Evolutionary conservation across 2,888 invertebrate species (phyloP), one percentile per base, ranked within the genome.

Genomic region (Ophonus ardosiacus): DNA sequence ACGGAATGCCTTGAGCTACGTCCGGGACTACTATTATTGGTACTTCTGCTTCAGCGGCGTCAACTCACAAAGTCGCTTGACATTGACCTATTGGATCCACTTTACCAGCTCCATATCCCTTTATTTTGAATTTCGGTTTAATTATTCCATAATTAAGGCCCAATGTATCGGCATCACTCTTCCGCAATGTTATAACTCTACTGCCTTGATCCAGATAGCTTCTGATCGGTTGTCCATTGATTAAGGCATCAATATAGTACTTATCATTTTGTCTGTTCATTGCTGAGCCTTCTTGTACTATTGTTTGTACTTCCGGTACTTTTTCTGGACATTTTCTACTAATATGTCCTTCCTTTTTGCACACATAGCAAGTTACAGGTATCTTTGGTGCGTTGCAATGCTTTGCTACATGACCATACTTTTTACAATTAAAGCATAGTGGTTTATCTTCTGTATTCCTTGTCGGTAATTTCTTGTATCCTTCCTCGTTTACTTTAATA

Each of bases 131-230:
- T 5, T 31, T 17, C 24, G 17, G 24, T 38, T 71, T 15, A 8
- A 3, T 24, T 7, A 7, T 7, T 71, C 24, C 38, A 15, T 71
- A 71, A 15, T 18, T 4, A 15, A 71, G n/a, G 4, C 40, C 31
- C 5, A 24, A 40, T 18, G 5, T 15, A 24, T 31, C 71, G 8
- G 71, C 71, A 31, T 71, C 71, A 8, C 38, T 21, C n/a, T 71
- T 71, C 10, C 71, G 40, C 10, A 71, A 17, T 13, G 71, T 71
- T 1, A 71, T 15, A 1, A 71, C 43, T 38, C 17, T 74, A n/a
- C 74, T 74, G 4, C 5, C 74, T 74, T 74, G 43, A 38, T 74
- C 74, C 0, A 74, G n/a, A n/a, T 74, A 74, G 15, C 74, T 31
- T 6, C 13, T 59, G 7, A 59, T 59, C 15, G 17, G 3, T 3